Percentiles rank a stretch among this genome's conserved stretches.
Conservation (phyloP, 2,113 vertebrate species). For the Syngnathus typhle region DNA sequence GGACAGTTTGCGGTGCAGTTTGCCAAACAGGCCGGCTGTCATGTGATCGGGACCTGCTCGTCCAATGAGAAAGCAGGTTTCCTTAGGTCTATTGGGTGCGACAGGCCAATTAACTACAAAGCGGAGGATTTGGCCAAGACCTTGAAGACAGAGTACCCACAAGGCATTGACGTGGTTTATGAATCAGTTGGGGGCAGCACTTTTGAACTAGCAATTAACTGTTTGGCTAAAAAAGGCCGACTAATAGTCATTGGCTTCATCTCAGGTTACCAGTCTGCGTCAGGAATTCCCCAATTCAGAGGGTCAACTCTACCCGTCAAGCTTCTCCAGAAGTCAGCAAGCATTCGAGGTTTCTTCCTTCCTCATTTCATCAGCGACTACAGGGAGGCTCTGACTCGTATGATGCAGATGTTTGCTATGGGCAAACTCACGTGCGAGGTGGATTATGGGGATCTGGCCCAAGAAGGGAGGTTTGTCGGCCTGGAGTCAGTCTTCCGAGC, state of each 20-base stretch:
- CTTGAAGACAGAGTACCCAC: conserved; percentile 76
- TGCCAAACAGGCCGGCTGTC: conserved; percentile 83
- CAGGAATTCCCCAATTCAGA: conserved; percentile 74
- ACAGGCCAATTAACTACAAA: conserved; percentile 82
- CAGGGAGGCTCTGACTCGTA: conserved; percentile 71
- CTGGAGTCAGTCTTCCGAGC: conserved; percentile 86
- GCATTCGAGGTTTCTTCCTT: conserved; percentile 84
- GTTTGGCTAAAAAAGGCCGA: conserved; percentile 77
- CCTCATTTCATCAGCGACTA: conserved; percentile 79
- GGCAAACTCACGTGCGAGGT: conserved; percentile 83
- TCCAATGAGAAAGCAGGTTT: conserved; percentile 81
- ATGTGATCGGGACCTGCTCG: conserved; percentile 88
- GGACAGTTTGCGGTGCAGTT: conserved; percentile 91
- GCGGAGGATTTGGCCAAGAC: conserved; percentile 70
- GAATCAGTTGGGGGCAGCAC: conserved; percentile 85
- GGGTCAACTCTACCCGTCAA: conserved; percentile 75
- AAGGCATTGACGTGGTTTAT: conserved; percentile 84
- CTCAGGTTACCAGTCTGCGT: conserved; percentile 79
- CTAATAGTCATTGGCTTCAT: conserved; percentile 88
- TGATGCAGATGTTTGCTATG: conserved; percentile 75
- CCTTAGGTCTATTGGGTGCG: conserved; percentile 84
- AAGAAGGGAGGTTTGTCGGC: conserved; percentile 79
- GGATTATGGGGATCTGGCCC: conserved; percentile 75
- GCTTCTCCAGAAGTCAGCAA: conserved; percentile 84
- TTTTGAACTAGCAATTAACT: conserved; percentile 79